Conservation (phyloP, 2,797 vertebrate species). For the Mallotus villosus region DNA sequence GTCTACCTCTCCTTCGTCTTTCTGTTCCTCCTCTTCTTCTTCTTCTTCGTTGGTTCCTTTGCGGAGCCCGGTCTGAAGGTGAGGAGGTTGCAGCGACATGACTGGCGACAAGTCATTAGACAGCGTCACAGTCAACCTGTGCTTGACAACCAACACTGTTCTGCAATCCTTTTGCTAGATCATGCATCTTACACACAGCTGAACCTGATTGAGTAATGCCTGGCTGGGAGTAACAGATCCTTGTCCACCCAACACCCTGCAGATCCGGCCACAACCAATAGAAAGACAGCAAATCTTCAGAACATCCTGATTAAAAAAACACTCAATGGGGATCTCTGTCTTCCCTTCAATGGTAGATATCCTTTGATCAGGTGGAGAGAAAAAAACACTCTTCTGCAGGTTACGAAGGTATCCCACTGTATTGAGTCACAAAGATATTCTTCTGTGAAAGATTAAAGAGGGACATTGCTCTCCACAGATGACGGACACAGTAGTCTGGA, state of each 20-base stretch:
- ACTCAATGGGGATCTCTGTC: neutral
- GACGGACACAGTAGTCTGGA: neutral
- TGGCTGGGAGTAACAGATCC: neutral
- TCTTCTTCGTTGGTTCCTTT: constrained; percentile 17
- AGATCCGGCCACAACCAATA: neutral
- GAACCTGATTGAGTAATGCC: neutral
- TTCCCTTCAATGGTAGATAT: neutral
- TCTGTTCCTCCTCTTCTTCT: constrained; percentile 18
- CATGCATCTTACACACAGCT: neutral
- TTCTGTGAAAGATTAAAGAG: constrained; percentile 3
- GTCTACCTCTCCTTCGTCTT: constrained; percentile 25
- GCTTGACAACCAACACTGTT: neutral
- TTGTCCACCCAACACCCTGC: neutral
- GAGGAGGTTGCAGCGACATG: constrained; percentile 30
- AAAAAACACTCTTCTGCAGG: neutral
- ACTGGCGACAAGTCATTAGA: neutral
- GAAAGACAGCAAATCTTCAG: neutral
- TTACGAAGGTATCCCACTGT: constrained; percentile 10
- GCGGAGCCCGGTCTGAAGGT: neutral
- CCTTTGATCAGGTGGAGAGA: neutral
- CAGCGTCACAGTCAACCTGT: neutral
- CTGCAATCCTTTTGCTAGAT: neutral
- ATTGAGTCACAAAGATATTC: constrained; percentile 13
- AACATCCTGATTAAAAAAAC: neutral
- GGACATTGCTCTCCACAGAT: neutral